Percentiles rank a stretch among this genome's conserved stretches.
These are phyloP conservation scores for Drosophila basisetae DNA, from an alignment of 2,888 invertebrate species.

Conservation along the genomic window DNA sequence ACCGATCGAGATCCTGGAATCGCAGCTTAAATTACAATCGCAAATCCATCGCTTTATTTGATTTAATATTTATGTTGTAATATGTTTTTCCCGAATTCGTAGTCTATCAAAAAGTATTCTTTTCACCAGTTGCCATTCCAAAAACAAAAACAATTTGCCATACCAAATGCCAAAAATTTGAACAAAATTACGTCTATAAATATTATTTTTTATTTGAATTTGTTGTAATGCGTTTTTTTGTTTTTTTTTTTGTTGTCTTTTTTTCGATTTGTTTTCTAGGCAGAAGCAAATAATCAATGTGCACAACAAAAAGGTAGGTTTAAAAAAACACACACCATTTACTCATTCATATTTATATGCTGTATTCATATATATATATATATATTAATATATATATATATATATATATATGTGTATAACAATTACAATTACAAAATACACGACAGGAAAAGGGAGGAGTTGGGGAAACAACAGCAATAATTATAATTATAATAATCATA, in stretches of 20 bases:
- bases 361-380: not conserved
- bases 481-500: slow-evolving; percentile 18
- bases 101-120: not conserved
- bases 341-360: slow-evolving; percentile 31
- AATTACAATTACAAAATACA: slow-evolving; percentile 76
- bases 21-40: not conserved
- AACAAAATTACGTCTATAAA: slow-evolving; percentile 6
- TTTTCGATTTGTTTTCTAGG: slow-evolving; percentile 11
- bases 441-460: slow-evolving; percentile 52
- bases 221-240: slow-evolving; percentile 45
- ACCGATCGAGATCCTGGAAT: too few species aligned
- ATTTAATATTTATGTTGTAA: not conserved
- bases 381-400: slow-evolving; percentile 30
- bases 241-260: slow-evolving; percentile 28
- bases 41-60: not conserved
- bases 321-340: slow-evolving; percentile 27
- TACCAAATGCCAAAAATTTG: not conserved
- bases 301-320: slow-evolving; percentile 19
- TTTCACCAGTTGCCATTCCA: not conserved
- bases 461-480: slow-evolving; percentile 37
- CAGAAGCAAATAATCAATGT: slow-evolving; percentile 22
- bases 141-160: too few species aligned
- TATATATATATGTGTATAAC: slow-evolving; percentile 57
- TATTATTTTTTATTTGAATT: slow-evolving; percentile 70
- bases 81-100: not conserved